A percentile compares a stretch with the other conserved stretches of the same genome.
These are phyloP conservation scores for Crotalus helleri DNA, from an alignment of 2,113 vertebrate genomes.

Conservation along the genomic window DNA sequence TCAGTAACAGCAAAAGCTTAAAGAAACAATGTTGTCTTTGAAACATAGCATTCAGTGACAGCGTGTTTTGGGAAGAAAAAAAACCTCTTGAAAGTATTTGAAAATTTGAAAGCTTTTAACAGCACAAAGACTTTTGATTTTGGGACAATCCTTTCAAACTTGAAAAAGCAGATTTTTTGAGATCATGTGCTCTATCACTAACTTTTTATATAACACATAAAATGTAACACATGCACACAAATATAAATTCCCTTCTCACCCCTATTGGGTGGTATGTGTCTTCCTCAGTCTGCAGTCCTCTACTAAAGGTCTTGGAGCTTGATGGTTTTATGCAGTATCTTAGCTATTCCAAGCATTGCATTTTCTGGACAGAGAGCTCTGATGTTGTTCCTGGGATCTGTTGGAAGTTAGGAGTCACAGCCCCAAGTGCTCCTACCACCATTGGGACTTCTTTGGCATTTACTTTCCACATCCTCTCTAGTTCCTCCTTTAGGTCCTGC, in stretches of 20 bases:
- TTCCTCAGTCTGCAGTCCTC: background rate
- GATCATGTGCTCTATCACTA: background rate
- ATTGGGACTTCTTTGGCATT: no score
- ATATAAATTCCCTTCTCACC: background rate
- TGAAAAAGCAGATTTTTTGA: background rate
- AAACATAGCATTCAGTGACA: conserved; percentile 30
- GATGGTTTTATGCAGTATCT: background rate
- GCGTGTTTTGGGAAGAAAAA: conserved; percentile 42
- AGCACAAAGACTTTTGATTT: background rate
- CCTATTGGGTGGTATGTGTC: no score
- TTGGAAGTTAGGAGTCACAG: no score
- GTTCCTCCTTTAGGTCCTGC: no score
- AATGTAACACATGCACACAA: background rate
- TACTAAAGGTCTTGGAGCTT: background rate
- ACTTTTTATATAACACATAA: background rate
- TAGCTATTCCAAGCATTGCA: background rate
- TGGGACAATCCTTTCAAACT: background rate
- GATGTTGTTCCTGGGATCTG: no score
- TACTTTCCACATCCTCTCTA: no score
- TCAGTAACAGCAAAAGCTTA: conserved; percentile 22
- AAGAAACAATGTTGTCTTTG: conserved; percentile 14
- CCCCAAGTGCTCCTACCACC: no score
- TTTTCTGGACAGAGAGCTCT: no score
- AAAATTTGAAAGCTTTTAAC: background rate
- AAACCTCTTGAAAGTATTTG: background rate